Evolutionary conservation across 2,888 invertebrate genomes (phyloP).

Genomic region (Craniophora ligustri): DNA sequence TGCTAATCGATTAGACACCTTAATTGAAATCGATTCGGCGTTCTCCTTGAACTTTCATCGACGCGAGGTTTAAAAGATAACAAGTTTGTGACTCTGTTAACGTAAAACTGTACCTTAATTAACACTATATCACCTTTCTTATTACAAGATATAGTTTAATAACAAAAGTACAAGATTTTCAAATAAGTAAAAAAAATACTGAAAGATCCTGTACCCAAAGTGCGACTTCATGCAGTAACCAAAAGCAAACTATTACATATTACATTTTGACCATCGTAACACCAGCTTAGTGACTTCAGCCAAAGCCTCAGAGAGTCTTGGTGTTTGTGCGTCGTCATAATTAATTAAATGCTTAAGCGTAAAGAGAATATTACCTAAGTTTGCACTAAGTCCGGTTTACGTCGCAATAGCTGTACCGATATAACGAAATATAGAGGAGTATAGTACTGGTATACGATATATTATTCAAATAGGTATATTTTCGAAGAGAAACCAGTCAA

Average conservation of each 20-base stretch:
- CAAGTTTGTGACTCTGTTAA: constrained; percentile 3
- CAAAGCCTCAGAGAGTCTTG: constrained; percentile 18
- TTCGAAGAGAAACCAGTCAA: too few relatives aligned
- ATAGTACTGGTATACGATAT: too few relatives aligned
- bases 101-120: too few relatives aligned
- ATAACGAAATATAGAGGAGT: neutral
- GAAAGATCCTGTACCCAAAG: too few relatives aligned
- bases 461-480: too few relatives aligned
- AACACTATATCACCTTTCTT: too few relatives aligned
- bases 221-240: constrained; percentile 35
- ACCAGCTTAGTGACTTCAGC: constrained; percentile 21
- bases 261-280: constrained; percentile 30
- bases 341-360: constrained; percentile 31
- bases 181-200: constrained; percentile 4
- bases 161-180: too few relatives aligned
- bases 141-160: too few relatives aligned
- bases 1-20: constrained; percentile 41
- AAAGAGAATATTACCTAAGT: constrained; percentile 29
- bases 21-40: constrained; percentile 48
- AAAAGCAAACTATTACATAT: constrained; percentile 32
- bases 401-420: neutral
- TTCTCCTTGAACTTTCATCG: constrained; percentile 29
- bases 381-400: constrained; percentile 1
- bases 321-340: constrained; percentile 21
- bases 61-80: constrained; percentile 6